A percentile compares a stretch with the other conserved stretches of the same genome.
Evolutionary conservation across 2,113 vertebrate genomes (phyloP).

Genomic region (Craseonycteris thonglongyai): DNA sequence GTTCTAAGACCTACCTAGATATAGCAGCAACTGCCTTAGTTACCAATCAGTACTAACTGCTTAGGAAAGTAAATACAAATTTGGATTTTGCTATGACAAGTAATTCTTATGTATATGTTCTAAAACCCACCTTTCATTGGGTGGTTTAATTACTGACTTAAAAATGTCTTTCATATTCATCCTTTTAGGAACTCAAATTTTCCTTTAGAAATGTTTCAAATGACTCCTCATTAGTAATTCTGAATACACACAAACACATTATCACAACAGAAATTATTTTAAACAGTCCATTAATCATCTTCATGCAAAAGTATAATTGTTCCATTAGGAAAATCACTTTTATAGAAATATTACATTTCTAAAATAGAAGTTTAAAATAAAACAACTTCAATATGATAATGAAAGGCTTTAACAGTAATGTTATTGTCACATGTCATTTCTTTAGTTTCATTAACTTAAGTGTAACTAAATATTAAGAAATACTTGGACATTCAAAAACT

Average conservation of each 20-base stretch:
- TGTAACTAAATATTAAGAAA: not conserved
- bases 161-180: not conserved
- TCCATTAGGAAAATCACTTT: not conserved
- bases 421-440: not conserved
- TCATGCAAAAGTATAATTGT: not conserved
- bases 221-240: not conserved
- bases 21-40: not conserved
- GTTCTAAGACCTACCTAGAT: not conserved
- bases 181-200: not conserved
- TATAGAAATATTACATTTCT: not conserved
- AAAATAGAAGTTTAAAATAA: not conserved
- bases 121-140: not conserved
- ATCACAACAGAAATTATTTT: not conserved
- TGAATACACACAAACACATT: not conserved
- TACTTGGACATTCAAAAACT: constrained; percentile 13
- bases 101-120: not conserved
- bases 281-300: not conserved
- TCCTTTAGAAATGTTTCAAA: not conserved
- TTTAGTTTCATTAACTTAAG: constrained; percentile 5
- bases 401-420: not conserved
- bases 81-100: not conserved
- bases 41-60: not conserved
- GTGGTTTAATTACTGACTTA: not conserved
- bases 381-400: not conserved
- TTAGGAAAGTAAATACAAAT: not conserved